Evolutionary conservation across 2,888 invertebrate species (phyloP).

Genomic region (Nipponacmea schrenckii): DNA sequence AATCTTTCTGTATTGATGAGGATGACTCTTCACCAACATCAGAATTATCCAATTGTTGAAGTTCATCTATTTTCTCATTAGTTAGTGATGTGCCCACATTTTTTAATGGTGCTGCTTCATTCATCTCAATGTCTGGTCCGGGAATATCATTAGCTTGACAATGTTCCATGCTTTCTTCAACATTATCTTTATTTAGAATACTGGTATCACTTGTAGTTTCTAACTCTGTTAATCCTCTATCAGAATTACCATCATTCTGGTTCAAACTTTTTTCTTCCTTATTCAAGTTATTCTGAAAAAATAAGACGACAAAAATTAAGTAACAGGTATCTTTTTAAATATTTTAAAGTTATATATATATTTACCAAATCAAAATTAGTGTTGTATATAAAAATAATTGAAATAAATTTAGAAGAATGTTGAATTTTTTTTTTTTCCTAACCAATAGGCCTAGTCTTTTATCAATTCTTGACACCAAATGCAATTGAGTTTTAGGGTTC

Average conservation of each 20-base stretch:
- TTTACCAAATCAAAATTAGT: too few relatives aligned
- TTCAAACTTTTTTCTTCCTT: conserved; percentile 8
- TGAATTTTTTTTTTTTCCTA: too few relatives aligned
- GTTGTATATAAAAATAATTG: too few relatives aligned
- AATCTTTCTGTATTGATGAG: conserved; percentile 10
- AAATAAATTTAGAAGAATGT: too few relatives aligned
- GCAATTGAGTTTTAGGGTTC: too few relatives aligned
- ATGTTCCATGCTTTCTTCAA: conserved; percentile 1
- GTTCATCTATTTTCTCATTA: conserved; percentile 3
- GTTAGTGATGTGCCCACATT: neutral
- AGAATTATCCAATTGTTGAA: neutral
- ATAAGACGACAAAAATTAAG: too few relatives aligned
- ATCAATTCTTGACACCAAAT: too few relatives aligned
- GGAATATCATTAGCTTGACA: conserved; percentile 16
- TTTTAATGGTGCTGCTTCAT: neutral
- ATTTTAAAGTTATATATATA: too few relatives aligned
- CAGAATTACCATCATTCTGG: conserved; percentile 4
- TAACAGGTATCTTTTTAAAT: too few relatives aligned
- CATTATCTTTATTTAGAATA: conserved; percentile 7
- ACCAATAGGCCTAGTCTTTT: too few relatives aligned
- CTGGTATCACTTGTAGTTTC: neutral
- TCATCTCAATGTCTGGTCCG: conserved; percentile 3
- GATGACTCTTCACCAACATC: neutral
- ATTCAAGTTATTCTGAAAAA: neutral
- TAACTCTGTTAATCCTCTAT: neutral